These are phyloP conservation scores for Philopotamus ludificatus DNA, from an alignment of 1,140 invertebrate genomes.

Conservation along the genomic window DNA sequence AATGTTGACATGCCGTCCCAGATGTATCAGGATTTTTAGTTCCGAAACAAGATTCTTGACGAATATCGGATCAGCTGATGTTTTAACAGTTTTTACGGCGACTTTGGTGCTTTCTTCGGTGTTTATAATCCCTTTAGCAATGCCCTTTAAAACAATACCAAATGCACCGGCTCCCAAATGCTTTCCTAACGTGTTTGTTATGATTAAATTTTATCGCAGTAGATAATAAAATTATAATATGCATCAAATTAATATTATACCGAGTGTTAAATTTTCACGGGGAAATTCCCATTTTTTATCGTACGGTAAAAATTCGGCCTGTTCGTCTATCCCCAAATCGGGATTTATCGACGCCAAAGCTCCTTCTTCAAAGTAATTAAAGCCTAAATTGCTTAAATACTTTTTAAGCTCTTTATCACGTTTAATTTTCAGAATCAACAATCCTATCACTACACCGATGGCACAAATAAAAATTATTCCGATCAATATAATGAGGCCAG, in stretches of 20 bases:
- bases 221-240: not conserved
- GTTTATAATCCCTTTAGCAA: constrained; percentile 72
- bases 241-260: constrained; percentile 53
- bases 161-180: constrained; percentile 89
- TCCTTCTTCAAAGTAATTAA: constrained; percentile 77
- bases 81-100: constrained; percentile 85
- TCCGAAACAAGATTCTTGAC: constrained; percentile 84
- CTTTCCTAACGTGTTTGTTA: constrained; percentile 71
- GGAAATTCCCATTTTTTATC: constrained; percentile 89
- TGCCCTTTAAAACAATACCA: constrained; percentile 88
- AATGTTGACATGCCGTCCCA: constrained; percentile 92
- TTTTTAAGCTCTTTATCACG: constrained; percentile 62
- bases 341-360: constrained; percentile 80
- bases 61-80: constrained; percentile 68
- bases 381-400: constrained; percentile 64
- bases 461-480: constrained; percentile 49
- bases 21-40: constrained; percentile 93
- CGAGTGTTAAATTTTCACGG: constrained; percentile 75
- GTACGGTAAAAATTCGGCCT: constrained; percentile 88
- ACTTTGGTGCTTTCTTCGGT: constrained; percentile 70
- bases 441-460: constrained; percentile 55
- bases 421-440: constrained; percentile 56
- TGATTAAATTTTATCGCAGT: too few species aligned
- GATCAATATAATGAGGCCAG: constrained; percentile 28
- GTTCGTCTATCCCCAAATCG: constrained; percentile 82